Evolutionary conservation across 2,113 vertebrate species (phyloP), one percentile per base, ranked within the genome.

Genomic region (Calcarius ornatus): DNA sequence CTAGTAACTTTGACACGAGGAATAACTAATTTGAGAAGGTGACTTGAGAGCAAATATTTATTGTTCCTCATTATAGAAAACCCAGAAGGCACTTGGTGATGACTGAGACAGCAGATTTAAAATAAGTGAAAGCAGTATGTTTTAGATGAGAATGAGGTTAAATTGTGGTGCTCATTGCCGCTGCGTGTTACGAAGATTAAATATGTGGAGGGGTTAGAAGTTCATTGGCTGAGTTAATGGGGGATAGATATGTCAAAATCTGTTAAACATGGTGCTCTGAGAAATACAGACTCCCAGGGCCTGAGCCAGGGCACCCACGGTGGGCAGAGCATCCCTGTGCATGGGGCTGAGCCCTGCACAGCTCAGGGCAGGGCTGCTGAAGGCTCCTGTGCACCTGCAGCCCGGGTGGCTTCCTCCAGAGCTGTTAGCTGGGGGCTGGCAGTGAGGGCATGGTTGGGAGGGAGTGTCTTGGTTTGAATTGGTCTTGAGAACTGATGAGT

Each of bases 311-410:
- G 22, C 19, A 63, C 22, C 43, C 13, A 2, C 0, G 2, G 15
- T 15, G 0, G 1, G 56, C 48, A 35, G 53, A 33, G 10, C 0
- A 0, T 40, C 71, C 56, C 38, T 56, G 53, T 10, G 33, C 0
- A 7, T 5, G 31, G 65, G 50, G 20, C 61, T 25, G 81, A 54
- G 72, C 40, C 23, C 38, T 38, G 38, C 38, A 38, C 38, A 38
- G 38, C 65, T 21, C 33, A 5, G 3, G 4, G 63, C 54, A 22
- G 1, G 3, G 3, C 3, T 66, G 33, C 11, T 5, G 3, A 40
- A 69, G 28, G 54, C 33, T 57, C 56, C 54, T 57, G 1, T 4
- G 4, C 45, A 35, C 10, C 47, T 51, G 69, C 84, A 54, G 71
- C 9, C 22, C 0, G 1, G 2, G 1, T 35, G 13, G 10, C 35